Conservation (phyloP, 2,113 vertebrate species). For the Manacus vitellinus region DNA sequence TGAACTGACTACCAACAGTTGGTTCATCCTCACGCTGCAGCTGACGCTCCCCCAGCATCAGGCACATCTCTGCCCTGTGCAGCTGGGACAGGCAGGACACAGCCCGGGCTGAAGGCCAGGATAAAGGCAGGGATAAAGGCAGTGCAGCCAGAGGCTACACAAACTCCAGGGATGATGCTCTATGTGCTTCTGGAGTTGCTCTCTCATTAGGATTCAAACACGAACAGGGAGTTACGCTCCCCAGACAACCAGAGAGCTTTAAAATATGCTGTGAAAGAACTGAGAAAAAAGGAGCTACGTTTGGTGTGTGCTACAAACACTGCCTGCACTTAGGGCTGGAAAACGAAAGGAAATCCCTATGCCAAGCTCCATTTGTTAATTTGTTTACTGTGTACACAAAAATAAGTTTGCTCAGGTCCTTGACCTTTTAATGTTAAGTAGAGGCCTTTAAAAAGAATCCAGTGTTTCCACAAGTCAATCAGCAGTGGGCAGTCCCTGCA, state of each 20-base stretch:
- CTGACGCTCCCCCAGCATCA: background rate
- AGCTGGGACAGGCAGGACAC: background rate
- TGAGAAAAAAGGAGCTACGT: background rate
- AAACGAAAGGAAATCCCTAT: background rate
- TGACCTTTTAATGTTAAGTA: conserved; percentile 18
- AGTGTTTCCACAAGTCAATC: background rate
- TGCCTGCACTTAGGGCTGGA: background rate
- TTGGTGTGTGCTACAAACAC: background rate
- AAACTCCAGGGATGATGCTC: background rate
- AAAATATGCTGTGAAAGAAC: background rate
- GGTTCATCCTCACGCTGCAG: background rate
- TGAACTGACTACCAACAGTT: background rate
- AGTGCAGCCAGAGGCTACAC: background rate
- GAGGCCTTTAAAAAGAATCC: background rate
- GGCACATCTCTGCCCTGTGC: fast-evolving
- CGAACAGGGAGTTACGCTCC: background rate
- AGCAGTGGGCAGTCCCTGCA: background rate
- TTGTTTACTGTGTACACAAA: conserved; percentile 39
- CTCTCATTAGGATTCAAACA: background rate
- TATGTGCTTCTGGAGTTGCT: fast-evolving
- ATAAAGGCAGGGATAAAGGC: background rate
- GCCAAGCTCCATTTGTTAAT: conserved; percentile 47
- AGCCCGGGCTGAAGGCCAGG: background rate
- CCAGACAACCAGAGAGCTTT: background rate
- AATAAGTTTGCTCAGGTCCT: conserved; percentile 35